Evolutionary conservation across 92 coral and sea anemone species (phyloP).

Genomic region (Isaurus tuberculatus): DNA sequence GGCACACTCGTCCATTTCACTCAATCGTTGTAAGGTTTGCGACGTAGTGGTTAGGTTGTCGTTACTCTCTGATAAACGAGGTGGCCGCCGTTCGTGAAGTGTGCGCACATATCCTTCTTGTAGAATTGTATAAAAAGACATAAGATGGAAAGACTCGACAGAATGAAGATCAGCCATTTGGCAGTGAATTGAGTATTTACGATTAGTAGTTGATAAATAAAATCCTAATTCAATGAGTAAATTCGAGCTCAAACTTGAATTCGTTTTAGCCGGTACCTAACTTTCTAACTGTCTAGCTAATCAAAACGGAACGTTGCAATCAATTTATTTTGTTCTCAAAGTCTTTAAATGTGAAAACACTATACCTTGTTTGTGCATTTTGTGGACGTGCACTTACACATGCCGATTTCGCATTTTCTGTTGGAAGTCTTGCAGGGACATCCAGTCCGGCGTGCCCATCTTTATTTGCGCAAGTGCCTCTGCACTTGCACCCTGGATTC

Average conservation of each 20-base stretch:
- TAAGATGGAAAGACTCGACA: no score
- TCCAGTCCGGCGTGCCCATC: constrained; percentile 27
- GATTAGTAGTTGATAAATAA: no score
- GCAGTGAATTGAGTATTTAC: no score
- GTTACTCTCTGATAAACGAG: neutral
- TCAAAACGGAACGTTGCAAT: neutral
- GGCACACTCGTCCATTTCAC: neutral
- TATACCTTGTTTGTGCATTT: neutral
- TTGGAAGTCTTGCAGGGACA: constrained; percentile 37
- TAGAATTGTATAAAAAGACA: neutral
- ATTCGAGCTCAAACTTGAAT: neutral
- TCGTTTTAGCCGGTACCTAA: no score
- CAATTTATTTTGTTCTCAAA: neutral
- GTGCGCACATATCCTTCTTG: neutral
- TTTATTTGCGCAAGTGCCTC: constrained; percentile 21
- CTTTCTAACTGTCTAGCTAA: no score
- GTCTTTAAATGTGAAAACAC: neutral
- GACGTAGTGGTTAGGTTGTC: neutral
- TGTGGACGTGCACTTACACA: neutral
- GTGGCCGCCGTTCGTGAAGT: neutral
- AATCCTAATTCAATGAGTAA: no score
- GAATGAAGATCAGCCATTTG: no score
- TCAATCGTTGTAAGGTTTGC: neutral
- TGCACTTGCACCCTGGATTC: constrained; percentile 31
- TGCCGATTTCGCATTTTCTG: neutral